These are phyloP conservation scores for Borostomias antarcticus DNA, from an alignment of 2,797 vertebrate species.

Conservation along the genomic window DNA sequence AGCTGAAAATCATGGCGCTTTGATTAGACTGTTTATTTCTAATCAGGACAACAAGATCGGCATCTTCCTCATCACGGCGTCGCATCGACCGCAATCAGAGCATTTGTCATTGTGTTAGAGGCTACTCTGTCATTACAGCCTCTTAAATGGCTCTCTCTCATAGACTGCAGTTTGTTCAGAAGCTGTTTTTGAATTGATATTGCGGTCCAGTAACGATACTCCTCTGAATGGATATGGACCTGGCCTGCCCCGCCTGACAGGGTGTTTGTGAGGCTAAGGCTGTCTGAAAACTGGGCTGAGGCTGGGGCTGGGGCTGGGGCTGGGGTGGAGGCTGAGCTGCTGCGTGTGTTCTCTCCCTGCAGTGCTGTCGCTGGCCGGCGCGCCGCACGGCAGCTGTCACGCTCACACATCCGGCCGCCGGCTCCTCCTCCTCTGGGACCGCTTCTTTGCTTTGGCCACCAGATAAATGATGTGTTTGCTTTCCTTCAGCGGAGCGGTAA, in stretches of 20 bases:
- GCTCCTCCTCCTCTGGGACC: conserved; percentile 47
- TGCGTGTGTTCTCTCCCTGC: conserved; percentile 19
- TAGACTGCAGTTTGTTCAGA: too few species aligned
- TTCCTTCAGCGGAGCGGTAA: conserved; percentile 62
- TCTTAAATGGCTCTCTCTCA: too few species aligned
- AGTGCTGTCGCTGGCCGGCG: conserved; percentile 20
- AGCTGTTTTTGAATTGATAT: too few species aligned
- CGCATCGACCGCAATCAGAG: conserved; percentile 60
- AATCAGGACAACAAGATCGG: conserved; percentile 59
- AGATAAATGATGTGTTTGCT: conserved; percentile 74
- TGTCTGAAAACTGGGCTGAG: neutral
- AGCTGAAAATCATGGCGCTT: conserved; percentile 59
- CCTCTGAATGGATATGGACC: too few species aligned
- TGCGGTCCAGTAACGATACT: too few species aligned
- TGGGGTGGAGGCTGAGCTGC: conserved; percentile 25
- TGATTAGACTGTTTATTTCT: conserved; percentile 69
- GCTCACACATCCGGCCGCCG: conserved; percentile 37
- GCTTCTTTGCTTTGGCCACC: conserved; percentile 61
- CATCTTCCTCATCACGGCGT: conserved; percentile 41
- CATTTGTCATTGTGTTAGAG: conserved; percentile 53
- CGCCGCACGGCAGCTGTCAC: conserved; percentile 42
- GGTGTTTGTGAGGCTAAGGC: neutral
- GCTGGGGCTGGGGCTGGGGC: conserved; percentile 22
- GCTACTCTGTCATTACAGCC: neutral
- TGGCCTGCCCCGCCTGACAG: too few species aligned